These are phyloP conservation scores for Sebastes hubbsi DNA, from an alignment of 2,797 vertebrate genomes.

Conservation along the genomic window DNA sequence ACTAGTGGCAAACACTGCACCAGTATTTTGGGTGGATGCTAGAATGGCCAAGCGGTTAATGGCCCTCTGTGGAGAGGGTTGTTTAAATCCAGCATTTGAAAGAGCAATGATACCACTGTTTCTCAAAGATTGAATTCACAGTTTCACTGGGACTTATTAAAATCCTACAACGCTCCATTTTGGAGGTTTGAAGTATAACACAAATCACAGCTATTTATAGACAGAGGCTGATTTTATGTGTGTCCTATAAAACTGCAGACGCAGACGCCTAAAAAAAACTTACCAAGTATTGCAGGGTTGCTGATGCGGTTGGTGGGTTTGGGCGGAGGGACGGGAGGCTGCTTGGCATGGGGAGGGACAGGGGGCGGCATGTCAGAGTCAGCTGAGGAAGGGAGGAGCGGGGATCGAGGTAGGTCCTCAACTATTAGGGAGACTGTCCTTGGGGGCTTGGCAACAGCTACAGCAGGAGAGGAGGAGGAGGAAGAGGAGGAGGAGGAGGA, in stretches of 20 bases:
- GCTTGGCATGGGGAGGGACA: constrained; percentile 83
- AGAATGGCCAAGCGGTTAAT: neutral
- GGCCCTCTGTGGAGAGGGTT: neutral
- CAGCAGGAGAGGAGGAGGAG: constrained; percentile 53
- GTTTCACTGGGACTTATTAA: neutral
- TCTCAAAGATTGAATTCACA: neutral
- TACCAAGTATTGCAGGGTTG: constrained; percentile 87
- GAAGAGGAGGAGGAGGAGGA: constrained; percentile 68
- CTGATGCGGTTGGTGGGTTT: constrained; percentile 93
- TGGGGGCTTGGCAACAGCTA: constrained; percentile 75
- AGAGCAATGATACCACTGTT: neutral
- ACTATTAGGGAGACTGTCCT: constrained; percentile 77
- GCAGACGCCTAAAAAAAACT: constrained; percentile 63
- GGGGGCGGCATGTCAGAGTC: constrained; percentile 57
- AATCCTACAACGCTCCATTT: neutral
- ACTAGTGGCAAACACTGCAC: neutral
- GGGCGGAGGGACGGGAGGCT: constrained; percentile 91
- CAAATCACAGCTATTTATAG: neutral
- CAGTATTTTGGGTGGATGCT: neutral
- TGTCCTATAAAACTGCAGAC: neutral
- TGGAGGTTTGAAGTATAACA: neutral
- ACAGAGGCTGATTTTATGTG: neutral
- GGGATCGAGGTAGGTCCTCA: constrained; percentile 41
- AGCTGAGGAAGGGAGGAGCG: neutral
- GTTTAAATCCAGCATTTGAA: neutral